These are phyloP conservation scores for Siderastrea radians DNA, from an alignment of 92 coral and sea anemone species.

Conservation along the genomic window DNA sequence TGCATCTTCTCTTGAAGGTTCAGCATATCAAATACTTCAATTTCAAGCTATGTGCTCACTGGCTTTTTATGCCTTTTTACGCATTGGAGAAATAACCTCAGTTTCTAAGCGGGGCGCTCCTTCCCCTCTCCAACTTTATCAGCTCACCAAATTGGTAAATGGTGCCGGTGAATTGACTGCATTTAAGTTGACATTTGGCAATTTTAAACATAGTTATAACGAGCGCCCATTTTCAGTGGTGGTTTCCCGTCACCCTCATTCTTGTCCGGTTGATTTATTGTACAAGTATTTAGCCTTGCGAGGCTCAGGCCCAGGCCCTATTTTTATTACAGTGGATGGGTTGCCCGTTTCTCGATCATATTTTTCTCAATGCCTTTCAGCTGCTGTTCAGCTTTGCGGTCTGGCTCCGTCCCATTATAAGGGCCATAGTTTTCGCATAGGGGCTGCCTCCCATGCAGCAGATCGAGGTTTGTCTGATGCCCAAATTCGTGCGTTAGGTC, in stretches of 20 bases:
- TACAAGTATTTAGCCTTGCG: neutral
- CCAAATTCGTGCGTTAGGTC: slow-evolving; percentile 16
- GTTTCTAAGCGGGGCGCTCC: neutral
- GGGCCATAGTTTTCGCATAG: slow-evolving; percentile 39
- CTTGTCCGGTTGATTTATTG: slow-evolving; percentile 16
- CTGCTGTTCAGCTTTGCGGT: slow-evolving; percentile 2
- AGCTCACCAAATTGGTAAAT: neutral
- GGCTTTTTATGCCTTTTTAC: too few relatives aligned
- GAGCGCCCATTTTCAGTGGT: slow-evolving; percentile 31
- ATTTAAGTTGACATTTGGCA: slow-evolving; percentile 10
- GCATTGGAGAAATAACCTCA: too few relatives aligned
- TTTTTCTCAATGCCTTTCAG: too few relatives aligned
- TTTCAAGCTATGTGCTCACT: neutral
- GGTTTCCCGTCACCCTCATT: slow-evolving; percentile 14
- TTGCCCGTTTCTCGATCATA: too few relatives aligned
- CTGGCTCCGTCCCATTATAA: neutral
- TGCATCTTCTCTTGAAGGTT: slow-evolving; percentile 1
- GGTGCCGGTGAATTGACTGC: neutral
- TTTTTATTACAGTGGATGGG: neutral
- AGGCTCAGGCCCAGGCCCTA: neutral
- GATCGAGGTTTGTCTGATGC: slow-evolving; percentile 32
- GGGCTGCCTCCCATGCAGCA: slow-evolving; percentile 36
- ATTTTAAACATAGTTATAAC: slow-evolving; percentile 24
- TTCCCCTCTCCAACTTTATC: neutral
- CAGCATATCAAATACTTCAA: neutral